Evolutionary conservation across 53 echinoderm and acorn worm genomes (phyloP).

Genomic region (Patiria pectinifera): DNA sequence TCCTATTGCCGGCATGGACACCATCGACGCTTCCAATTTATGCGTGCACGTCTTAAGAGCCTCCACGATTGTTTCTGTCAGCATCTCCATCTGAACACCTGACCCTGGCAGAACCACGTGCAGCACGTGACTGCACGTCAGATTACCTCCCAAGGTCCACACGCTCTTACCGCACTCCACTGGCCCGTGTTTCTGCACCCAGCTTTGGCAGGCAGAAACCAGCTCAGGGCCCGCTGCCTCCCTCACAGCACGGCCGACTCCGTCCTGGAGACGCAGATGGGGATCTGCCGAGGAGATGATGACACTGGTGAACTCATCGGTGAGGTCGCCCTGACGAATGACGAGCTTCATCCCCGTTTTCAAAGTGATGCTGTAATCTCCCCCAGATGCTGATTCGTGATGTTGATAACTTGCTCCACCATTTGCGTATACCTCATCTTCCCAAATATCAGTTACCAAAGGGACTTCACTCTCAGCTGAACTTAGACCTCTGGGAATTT

Average conservation of each 20-base stretch:
- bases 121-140: constrained; percentile 64
- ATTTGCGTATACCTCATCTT: not conserved
- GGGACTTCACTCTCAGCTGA: not conserved
- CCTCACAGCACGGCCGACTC: constrained; percentile 35
- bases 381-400: not conserved
- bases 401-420: not conserved
- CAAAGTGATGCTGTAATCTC: constrained; percentile 26
- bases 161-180: constrained; percentile 45
- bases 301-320: constrained; percentile 55
- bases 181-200: constrained; percentile 39
- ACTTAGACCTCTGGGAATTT: not conserved
- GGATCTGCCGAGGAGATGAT: constrained; percentile 56
- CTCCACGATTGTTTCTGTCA: constrained; percentile 3
- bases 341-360: constrained; percentile 23
- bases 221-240: constrained; percentile 50
- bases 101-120: constrained; percentile 52
- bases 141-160: constrained; percentile 57
- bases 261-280: not conserved
- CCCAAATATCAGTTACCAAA: not conserved
- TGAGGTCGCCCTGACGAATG: constrained; percentile 61
- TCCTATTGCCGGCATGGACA: constrained; percentile 75
- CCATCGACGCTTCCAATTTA: constrained; percentile 23
- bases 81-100: not conserved
- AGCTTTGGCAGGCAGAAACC: constrained; percentile 33
- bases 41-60: constrained; percentile 46